Evolutionary conservation across 2,888 invertebrate species (phyloP).

Genomic region (Choristoneura rosaceana): DNA sequence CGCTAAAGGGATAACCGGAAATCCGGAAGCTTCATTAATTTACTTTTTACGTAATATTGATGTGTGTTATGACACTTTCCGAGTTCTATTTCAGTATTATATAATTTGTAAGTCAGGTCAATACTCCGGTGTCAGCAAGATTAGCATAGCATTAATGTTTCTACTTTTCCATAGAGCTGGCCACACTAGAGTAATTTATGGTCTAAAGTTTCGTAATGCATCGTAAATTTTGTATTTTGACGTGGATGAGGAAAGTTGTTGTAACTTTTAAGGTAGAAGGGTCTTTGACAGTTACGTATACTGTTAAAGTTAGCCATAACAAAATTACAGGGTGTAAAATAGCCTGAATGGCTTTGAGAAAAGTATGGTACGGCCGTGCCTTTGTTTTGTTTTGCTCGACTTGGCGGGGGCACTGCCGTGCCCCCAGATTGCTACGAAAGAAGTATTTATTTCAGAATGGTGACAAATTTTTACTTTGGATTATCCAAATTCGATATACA

Average conservation of each 20-base stretch:
- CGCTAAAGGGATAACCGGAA: not conserved
- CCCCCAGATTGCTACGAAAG: too few species aligned
- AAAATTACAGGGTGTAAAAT: too few species aligned
- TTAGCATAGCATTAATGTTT: conserved; percentile 26
- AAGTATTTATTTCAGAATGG: too few species aligned
- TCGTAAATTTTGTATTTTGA: not conserved
- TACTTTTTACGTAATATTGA: conserved; percentile 10
- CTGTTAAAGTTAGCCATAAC: too few species aligned
- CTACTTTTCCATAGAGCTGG: not conserved
- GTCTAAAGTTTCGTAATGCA: not conserved
- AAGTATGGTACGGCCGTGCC: too few species aligned
- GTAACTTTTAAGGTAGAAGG: too few species aligned
- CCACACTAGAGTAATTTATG: not conserved
- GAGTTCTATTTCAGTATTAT: conserved; percentile 21
- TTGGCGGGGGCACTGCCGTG: too few species aligned
- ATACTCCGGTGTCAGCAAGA: conserved; percentile 5
- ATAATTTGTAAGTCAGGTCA: conserved; percentile 27
- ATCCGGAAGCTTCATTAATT: not conserved
- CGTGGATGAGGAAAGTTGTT: not conserved
- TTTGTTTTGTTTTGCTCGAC: too few species aligned
- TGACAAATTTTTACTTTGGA: too few species aligned
- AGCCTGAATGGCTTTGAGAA: too few species aligned
- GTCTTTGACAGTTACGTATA: too few species aligned
- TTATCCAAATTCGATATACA: too few species aligned
- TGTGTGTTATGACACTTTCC: not conserved